Evolutionary conservation across 1,140 invertebrate genomes (phyloP).

Genomic region (Nephila pilipes): DNA sequence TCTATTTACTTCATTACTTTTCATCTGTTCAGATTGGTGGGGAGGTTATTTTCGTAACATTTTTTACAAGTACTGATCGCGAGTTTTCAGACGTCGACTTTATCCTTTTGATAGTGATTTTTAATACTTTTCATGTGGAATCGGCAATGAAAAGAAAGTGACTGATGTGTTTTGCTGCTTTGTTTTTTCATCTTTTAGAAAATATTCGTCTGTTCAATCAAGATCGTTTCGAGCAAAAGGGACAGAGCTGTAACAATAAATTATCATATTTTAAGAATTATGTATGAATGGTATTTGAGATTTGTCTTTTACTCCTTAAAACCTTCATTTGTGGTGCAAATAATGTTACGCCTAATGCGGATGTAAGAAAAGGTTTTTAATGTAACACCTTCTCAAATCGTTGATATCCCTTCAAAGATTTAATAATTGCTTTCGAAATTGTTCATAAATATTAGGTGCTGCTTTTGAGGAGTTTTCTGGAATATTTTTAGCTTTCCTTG

Average conservation of each 20-base stretch:
- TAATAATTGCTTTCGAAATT: neutral
- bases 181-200: neutral
- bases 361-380: conserved; percentile 72
- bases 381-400: neutral
- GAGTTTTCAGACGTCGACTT: neutral
- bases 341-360: conserved; percentile 3
- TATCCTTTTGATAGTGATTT: conserved; percentile 8
- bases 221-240: neutral
- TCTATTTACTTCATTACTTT: neutral
- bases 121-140: neutral
- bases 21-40: neutral
- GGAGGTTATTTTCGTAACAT: conserved; percentile 29
- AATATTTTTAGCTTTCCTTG: too few relatives aligned
- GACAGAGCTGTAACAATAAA: conserved; percentile 11
- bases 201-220: too few relatives aligned
- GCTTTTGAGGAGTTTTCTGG: neutral
- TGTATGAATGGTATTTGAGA: neutral
- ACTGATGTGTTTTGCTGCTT: neutral
- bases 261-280: conserved; percentile 30
- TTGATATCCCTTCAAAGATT: neutral
- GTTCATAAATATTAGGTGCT: neutral
- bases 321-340: conserved; percentile 49
- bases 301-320: conserved; percentile 39
- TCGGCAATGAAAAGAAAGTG: conserved; percentile 43
- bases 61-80: neutral